Conservation (phyloP, 2,113 vertebrate species). For the Forbesichthys agassizii region DNA sequence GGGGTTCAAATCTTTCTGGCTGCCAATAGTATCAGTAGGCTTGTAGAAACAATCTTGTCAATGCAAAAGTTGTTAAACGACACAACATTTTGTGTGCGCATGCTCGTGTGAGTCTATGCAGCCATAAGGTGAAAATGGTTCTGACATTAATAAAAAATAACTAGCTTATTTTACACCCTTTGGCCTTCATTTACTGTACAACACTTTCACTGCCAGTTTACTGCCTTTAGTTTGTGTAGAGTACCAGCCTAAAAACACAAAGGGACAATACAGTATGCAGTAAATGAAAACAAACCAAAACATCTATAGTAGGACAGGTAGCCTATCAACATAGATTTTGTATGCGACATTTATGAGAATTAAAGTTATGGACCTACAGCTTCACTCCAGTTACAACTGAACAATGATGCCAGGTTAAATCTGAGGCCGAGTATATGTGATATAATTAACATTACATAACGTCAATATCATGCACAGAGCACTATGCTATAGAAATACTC, state of each 20-base stretch:
- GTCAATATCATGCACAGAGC: constrained; percentile 56
- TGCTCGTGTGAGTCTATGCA: background rate
- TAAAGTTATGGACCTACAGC: background rate
- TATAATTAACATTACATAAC: constrained; percentile 52
- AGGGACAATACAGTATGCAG: constrained; percentile 5
- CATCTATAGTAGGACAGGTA: no score
- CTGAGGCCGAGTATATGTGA: constrained; percentile 62
- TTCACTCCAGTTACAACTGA: constrained; percentile 23
- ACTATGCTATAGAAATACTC: constrained; percentile 20
- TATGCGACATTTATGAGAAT: background rate
- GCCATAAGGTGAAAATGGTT: background rate
- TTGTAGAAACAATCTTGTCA: no score
- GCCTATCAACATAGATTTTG: no score
- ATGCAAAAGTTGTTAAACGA: background rate
- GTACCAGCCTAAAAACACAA: constrained; percentile 9
- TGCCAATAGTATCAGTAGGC: no score
- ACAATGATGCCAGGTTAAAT: constrained; percentile 30
- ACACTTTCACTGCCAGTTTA: background rate
- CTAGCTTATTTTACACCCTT: constrained; percentile 31
- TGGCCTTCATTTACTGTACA: constrained; percentile 30
- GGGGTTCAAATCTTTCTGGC: no score
- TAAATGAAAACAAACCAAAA: constrained; percentile 15
- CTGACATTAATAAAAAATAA: background rate
- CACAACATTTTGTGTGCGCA: background rate
- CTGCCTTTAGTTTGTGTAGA: background rate